Evolutionary conservation across 2,113 vertebrate species (phyloP), one percentile per base, ranked within the genome.

Genomic region (Pungitius pungitius): DNA sequence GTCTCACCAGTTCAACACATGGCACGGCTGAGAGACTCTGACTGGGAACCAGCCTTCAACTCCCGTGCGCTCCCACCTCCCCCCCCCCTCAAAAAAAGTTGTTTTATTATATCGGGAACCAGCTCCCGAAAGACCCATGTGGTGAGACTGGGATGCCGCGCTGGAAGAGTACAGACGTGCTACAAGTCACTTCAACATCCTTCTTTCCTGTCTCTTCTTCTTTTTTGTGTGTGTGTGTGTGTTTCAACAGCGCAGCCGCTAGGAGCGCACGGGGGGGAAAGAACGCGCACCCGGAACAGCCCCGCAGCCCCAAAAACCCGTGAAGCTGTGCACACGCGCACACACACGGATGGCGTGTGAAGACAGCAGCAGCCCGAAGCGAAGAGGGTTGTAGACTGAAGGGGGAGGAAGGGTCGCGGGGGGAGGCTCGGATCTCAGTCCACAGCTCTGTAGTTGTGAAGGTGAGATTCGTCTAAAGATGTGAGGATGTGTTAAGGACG

Each of bases 241-340:
- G 74, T 80, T 74, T 85, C 37, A 76, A 68, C 75, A 69, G 86
- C 78, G 78, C 83, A 67, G 88, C 86, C 90, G 86, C 92, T 90
- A 90, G 89, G 89, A 88, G 90, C 89, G 87, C 88, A 85, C 82
- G 27, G 81, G 84, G 83, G 3, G n/a, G n/a, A n/a, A n/a, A n/a
- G 30, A 83, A 69, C 81, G 91, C 87, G 86, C 90, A 88, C 83
- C 88, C 89, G 80, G 86, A 87, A 89, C 88, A 81, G 86, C 91
- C 83, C 51, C 65, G 73, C 88, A 88, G 91, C 82, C 76, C 85
- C 77, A n/a, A 8, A 51, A 73, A 82, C 86, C 73, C 82, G 5
- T 61, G 74, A 57, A 65, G 51, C 51, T 22, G 10, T 1, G 7
- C 81, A 52, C 78, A 47, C 57, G 24, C 4, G n/a, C 49, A 24